A percentile compares a stretch with the other conserved stretches of the same genome.
Conservation (phyloP, 2,113 vertebrate species). For the Sander lucioperca region DNA sequence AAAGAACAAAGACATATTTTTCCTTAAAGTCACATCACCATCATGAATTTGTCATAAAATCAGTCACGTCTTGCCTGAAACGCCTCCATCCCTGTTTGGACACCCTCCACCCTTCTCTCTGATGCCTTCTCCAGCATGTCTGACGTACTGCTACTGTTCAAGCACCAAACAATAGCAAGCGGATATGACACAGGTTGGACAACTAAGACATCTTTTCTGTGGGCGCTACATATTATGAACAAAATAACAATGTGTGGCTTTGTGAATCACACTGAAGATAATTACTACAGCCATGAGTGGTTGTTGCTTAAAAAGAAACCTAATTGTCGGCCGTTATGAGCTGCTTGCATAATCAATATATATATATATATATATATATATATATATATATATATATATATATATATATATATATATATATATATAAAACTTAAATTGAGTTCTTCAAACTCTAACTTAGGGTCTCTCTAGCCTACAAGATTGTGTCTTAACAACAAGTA, state of each 20-base stretch:
- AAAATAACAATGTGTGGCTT: neutral
- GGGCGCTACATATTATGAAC: neutral
- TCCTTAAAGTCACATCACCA: neutral
- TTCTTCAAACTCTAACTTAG: neutral
- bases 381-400: no score
- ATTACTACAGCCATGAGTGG: no score
- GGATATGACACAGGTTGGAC: constrained; percentile 11
- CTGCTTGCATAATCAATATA: no score
- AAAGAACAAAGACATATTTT: neutral
- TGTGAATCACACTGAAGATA: constrained; percentile 11
- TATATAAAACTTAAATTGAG: no score
- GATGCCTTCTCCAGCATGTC: neutral
- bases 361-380: no score
- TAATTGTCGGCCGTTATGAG: no score
- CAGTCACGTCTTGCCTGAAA: constrained; percentile 23
- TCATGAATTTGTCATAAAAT: constrained; percentile 14
- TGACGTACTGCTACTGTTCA: neutral
- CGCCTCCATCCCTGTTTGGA: constrained; percentile 7
- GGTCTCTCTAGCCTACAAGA: neutral
- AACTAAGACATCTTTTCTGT: constrained; percentile 36
- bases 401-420: no score
- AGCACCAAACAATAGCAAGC: neutral
- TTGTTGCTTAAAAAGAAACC: no score
- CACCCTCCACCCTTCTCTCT: constrained; percentile 1
- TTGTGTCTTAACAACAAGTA: neutral